phyloP scores from a whole-genome alignment of 2,888 invertebrate genomes.

The Zaprionus bogoriensis region DNA sequence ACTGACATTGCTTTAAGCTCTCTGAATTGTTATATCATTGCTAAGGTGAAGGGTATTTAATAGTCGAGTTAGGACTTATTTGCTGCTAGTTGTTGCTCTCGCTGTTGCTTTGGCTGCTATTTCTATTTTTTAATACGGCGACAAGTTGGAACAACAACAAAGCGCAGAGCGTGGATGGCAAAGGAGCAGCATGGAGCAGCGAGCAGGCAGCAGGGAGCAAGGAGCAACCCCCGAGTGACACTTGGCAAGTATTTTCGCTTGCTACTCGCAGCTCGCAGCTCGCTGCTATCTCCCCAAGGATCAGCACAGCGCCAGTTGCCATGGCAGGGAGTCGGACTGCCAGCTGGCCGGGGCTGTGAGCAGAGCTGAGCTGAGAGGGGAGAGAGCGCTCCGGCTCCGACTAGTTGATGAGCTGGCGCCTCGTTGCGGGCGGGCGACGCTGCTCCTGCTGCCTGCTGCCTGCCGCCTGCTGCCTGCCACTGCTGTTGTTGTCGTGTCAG shows the following conservation, averaged over 20 bases:
- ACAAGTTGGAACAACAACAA: conserved; percentile 61
- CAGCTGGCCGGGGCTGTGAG: no score
- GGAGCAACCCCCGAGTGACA: conserved; percentile 58
- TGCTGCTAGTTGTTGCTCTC: no score
- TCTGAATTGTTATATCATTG: no score
- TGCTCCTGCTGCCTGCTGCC: background rate
- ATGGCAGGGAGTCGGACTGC: conserved; percentile 33
- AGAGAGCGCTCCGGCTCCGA: conserved; percentile 9
- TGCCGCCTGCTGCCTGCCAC: conserved; percentile 17
- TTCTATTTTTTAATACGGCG: conserved; percentile 69
- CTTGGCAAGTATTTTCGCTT: conserved; percentile 51
- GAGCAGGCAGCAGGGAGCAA: conserved; percentile 24
- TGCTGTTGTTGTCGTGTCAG: conserved; percentile 64
- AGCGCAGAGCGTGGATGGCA: no score
- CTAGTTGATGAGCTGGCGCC: conserved; percentile 78
- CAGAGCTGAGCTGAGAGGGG: background rate
- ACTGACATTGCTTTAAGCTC: no score
- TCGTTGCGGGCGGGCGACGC: conserved; percentile 43
- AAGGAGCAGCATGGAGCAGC: background rate
- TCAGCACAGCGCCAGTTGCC: conserved; percentile 57
- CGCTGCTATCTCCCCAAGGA: conserved; percentile 61
- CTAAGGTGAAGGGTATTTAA: no score
- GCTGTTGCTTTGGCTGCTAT: conserved; percentile 39
- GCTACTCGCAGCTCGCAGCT: conserved; percentile 18
- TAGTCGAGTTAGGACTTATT: no score